A percentile compares a stretch with the other conserved stretches of the same genome.
Conservation (phyloP, 2,113 vertebrate species). For the Lophochroa leadbeateri region DNA sequence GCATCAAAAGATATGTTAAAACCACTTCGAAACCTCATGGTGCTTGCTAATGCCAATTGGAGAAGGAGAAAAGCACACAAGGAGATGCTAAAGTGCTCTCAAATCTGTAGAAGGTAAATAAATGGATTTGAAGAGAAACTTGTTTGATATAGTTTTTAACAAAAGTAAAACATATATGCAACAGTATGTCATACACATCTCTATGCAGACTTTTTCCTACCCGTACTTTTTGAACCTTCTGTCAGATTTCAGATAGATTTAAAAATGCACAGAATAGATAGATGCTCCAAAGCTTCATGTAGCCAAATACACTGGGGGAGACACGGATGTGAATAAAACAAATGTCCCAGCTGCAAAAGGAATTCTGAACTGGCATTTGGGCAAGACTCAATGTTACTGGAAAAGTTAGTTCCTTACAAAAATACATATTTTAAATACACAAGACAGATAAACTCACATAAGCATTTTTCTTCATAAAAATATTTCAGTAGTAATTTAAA, state of each 20-base stretch:
- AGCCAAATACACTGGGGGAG: rapidly evolving
- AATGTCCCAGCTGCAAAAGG: not conserved
- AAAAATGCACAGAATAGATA: not conserved
- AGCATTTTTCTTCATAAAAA: not conserved
- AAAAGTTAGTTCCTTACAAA: not conserved
- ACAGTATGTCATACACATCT: not conserved
- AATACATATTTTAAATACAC: not conserved
- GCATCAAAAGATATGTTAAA: slow-evolving; percentile 77
- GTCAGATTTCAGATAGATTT: not conserved
- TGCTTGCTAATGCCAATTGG: not conserved
- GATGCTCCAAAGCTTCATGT: rapidly evolving
- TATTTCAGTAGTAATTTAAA: not conserved
- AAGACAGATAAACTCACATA: not conserved
- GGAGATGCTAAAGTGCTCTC: not conserved
- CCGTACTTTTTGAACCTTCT: not conserved
- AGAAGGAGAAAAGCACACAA: not conserved
- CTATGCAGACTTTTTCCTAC: not conserved
- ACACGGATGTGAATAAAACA: not conserved
- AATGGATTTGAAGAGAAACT: not conserved
- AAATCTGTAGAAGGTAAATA: slow-evolving; percentile 44
- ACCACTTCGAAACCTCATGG: slow-evolving; percentile 63
- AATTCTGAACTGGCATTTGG: not conserved
- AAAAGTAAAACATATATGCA: not conserved
- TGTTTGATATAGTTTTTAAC: not conserved
- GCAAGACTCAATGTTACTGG: not conserved